Evolutionary conservation across 2,113 vertebrate species (phyloP).

Genomic region (Copsychus sechellarum): DNA sequence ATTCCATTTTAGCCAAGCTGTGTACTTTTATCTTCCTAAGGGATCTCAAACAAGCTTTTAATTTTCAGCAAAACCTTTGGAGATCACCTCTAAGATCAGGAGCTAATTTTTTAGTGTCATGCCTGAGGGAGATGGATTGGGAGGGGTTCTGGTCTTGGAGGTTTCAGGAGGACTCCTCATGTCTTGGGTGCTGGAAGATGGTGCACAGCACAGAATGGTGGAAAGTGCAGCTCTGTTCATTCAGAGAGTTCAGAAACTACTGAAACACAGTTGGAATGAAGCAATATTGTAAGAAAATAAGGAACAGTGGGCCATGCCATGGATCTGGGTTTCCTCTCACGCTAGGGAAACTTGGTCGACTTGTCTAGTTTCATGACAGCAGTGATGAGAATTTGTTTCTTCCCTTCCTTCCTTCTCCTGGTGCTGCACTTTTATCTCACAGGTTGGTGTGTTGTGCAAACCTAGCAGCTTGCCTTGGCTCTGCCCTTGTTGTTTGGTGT

Average conservation of each 20-base stretch:
- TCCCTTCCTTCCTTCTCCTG: not conserved
- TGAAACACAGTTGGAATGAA: not conserved
- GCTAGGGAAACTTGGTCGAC: not conserved
- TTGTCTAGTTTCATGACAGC: not conserved
- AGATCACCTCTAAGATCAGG: not conserved
- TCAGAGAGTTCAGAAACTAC: not conserved
- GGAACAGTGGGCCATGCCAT: not conserved
- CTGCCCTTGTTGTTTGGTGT: not conserved
- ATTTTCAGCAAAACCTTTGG: conserved; percentile 32
- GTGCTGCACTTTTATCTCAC: fast-evolving
- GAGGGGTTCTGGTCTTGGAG: not conserved
- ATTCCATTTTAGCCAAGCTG: conserved; percentile 22
- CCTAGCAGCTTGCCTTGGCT: not conserved
- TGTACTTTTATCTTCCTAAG: not conserved
- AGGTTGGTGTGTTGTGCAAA: fast-evolving
- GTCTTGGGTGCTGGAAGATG: fast-evolving
- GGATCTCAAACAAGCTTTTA: conserved; percentile 54
- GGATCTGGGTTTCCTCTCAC: not conserved
- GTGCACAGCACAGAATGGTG: not conserved
- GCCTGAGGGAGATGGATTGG: not conserved
- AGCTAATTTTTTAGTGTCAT: not conserved
- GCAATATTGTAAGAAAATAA: not conserved
- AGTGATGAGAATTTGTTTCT: not conserved
- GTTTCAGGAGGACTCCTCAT: not conserved
- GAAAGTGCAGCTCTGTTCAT: not conserved